Evolutionary conservation across 2,113 vertebrate species (phyloP).

Genomic region (Leiothrix lutea): DNA sequence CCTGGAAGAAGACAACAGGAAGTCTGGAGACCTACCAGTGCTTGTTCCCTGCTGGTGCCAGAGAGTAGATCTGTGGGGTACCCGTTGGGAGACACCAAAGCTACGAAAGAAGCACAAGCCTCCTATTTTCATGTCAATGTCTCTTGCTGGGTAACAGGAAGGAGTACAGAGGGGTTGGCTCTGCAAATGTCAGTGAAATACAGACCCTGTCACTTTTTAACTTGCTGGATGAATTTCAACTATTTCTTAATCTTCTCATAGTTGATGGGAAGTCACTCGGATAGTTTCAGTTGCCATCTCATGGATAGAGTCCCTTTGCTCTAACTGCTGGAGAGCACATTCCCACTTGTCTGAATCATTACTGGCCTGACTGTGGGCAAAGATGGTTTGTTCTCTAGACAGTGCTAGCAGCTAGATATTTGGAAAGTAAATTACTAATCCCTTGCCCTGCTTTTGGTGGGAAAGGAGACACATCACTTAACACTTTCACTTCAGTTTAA

Average conservation of each 20-base stretch:
- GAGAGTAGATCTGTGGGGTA: background rate
- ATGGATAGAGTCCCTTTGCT: background rate
- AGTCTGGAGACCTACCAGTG: background rate
- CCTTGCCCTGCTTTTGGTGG: background rate
- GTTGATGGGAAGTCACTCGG: background rate
- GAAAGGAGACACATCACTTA: background rate
- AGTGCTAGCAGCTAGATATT: background rate
- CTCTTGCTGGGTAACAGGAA: background rate
- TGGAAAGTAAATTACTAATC: constrained; percentile 9
- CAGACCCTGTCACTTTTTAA: background rate
- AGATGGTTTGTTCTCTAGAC: background rate
- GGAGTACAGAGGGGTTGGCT: background rate
- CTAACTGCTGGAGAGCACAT: background rate
- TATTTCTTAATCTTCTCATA: constrained; percentile 6
- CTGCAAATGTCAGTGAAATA: background rate
- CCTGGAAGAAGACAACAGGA: background rate
- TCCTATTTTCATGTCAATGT: background rate
- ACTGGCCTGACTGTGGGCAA: background rate
- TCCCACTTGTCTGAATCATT: background rate
- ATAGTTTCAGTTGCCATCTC: background rate
- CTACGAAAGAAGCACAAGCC: background rate
- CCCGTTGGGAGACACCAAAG: background rate
- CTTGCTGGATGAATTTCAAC: background rate
- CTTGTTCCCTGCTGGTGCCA: background rate
- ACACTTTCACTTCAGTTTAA: background rate